These are phyloP conservation scores for Hucho hucho DNA, from an alignment of 2,113 vertebrate species.

Conservation along the genomic window DNA sequence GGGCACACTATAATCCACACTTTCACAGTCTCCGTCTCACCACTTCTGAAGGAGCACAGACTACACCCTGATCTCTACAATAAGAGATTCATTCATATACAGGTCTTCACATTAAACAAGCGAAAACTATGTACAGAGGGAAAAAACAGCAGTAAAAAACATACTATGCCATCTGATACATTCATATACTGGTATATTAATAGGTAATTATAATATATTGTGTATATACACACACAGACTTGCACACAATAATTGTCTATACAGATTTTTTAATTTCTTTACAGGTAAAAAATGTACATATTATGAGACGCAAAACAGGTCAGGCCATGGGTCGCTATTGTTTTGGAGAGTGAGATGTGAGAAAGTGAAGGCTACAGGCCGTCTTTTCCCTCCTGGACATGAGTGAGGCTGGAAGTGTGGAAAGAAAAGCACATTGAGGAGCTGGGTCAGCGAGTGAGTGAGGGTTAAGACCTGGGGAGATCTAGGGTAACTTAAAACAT, in stretches of 20 bases:
- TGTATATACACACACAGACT: conserved; percentile 19
- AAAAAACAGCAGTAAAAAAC: conserved; percentile 19
- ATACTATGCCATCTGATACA: conserved; percentile 25
- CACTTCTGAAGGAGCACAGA: background rate
- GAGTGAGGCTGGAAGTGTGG: background rate
- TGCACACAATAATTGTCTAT: conserved; percentile 30
- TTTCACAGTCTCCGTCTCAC: conserved; percentile 1
- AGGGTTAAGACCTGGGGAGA: conserved; percentile 10
- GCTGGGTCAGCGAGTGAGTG: conserved; percentile 27
- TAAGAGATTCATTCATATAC: conserved; percentile 36
- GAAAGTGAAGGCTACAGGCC: background rate
- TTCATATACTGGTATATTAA: conserved; percentile 33
- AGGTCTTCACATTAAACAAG: conserved; percentile 53
- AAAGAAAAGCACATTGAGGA: conserved; percentile 8
- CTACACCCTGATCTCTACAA: conserved; percentile 5
- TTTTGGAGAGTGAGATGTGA: background rate
- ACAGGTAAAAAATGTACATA: conserved; percentile 47
- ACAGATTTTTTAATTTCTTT: conserved; percentile 48
- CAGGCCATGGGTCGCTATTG: conserved; percentile 21
- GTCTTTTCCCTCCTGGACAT: background rate
- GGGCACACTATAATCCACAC: background rate
- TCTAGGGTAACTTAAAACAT: conserved; percentile 7
- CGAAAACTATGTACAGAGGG: conserved; percentile 32
- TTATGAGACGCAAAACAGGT: conserved; percentile 4
- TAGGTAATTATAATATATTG: conserved; percentile 3